These are phyloP conservation scores for Gymnopithys bicolor DNA, from an alignment of 2,797 vertebrate genomes.

Conservation along the genomic window DNA sequence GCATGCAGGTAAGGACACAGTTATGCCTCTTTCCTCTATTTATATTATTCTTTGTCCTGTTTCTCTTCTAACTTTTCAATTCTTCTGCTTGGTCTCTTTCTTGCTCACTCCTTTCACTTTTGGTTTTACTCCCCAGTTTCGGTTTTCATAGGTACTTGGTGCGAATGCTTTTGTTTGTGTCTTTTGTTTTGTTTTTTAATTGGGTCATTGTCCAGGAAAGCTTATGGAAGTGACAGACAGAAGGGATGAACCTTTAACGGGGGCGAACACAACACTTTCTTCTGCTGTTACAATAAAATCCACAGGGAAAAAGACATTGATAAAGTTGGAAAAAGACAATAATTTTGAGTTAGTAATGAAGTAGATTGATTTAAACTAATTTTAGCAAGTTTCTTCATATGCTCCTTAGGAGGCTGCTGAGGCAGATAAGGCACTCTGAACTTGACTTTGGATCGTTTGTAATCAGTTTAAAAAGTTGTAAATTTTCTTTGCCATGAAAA, in stretches of 20 bases:
- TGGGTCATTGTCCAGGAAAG: not conserved
- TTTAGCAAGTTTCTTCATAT: not conserved
- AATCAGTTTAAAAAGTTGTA: not conserved
- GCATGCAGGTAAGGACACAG: accelerated
- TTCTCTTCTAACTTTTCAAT: not conserved
- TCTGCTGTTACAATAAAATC: not conserved
- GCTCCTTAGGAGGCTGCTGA: not conserved
- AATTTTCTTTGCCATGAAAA: not conserved
- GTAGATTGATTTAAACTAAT: not conserved
- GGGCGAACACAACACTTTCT: not conserved
- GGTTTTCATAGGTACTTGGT: not conserved
- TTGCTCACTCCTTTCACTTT: not conserved
- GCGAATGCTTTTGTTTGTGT: not conserved
- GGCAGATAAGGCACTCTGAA: not conserved
- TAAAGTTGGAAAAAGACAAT: not conserved
- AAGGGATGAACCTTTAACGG: not conserved
- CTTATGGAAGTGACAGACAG: not conserved
- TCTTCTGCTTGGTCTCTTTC: not conserved
- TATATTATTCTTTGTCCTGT: not conserved
- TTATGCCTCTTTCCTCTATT: not conserved
- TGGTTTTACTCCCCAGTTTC: not conserved
- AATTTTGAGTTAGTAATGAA: not conserved
- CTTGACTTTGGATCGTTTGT: not conserved
- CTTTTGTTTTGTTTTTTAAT: not conserved
- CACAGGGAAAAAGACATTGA: not conserved